phyloP scores from a whole-genome alignment of 2,113 vertebrate species.

The Vulpes vulpes region DNA sequence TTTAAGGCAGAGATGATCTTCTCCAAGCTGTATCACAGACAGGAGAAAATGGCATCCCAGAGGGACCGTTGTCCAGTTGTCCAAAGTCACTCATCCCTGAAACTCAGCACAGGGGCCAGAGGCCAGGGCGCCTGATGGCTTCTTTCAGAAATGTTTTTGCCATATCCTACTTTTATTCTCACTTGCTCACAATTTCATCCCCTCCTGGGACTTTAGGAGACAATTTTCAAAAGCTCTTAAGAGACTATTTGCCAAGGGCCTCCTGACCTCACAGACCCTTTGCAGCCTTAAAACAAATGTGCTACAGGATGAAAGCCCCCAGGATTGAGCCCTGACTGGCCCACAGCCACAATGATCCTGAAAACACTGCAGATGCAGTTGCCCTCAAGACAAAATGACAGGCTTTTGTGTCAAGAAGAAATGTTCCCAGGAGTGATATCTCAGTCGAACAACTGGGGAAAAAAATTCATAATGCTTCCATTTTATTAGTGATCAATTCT shows the following conservation, averaged over 20 bases:
- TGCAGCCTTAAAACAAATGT: not conserved
- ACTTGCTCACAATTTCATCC: not conserved
- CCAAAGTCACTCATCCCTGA: not conserved
- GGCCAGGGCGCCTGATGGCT: rapidly evolving
- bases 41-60: too few relatives aligned
- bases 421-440: not conserved
- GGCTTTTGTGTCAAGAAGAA: constrained; percentile 38
- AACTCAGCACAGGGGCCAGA: not conserved
- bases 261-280: not conserved
- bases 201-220: not conserved
- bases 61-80: rapidly evolving
- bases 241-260: not conserved
- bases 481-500: not conserved
- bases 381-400: not conserved
- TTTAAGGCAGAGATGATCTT: not conserved
- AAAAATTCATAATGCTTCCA: constrained; percentile 43
- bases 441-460: constrained; percentile 25
- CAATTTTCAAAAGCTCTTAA: not conserved
- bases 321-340: not conserved
- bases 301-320: not conserved
- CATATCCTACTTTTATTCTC: not conserved
- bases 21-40: not conserved
- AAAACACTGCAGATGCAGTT: not conserved
- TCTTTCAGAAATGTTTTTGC: not conserved
- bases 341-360: not conserved